These are phyloP conservation scores for Galeopsomyia nigrocyanea DNA, from an alignment of 2,888 invertebrate genomes.

Conservation along the genomic window DNA sequence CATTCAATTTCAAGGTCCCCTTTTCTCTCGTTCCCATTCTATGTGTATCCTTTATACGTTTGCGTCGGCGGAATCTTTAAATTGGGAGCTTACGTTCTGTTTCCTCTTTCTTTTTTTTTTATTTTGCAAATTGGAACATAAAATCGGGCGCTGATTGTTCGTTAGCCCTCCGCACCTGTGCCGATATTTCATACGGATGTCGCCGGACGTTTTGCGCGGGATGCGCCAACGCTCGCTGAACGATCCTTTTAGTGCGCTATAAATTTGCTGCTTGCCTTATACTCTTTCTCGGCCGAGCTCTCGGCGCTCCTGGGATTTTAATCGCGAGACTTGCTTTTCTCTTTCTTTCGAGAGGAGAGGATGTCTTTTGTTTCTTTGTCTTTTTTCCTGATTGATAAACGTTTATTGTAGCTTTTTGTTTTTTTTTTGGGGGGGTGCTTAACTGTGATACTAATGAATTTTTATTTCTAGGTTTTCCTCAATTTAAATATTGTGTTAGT, in stretches of 20 bases:
- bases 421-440: no score
- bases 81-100: conserved; percentile 28
- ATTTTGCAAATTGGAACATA: conserved; percentile 49
- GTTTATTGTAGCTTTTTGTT: no score
- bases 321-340: neutral
- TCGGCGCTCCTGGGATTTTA: conserved; percentile 14
- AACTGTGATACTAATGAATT: no score
- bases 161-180: conserved; percentile 4
- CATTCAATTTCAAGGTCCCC: no score
- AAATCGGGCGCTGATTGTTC: conserved; percentile 13
- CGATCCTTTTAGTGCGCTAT: conserved; percentile 31
- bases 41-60: conserved; percentile 26
- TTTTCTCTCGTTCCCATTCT: no score
- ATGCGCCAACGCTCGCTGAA: conserved; percentile 20
- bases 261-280: conserved; percentile 22
- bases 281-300: conserved; percentile 16
- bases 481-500: no score
- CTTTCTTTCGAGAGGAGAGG: neutral
- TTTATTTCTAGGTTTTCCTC: no score
- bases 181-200: conserved; percentile 41
- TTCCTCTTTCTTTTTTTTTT: neutral
- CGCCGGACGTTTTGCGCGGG: conserved; percentile 30
- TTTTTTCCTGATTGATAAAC: no score
- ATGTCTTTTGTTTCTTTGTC: no score
- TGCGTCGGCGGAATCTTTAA: conserved; percentile 48